Base-by-base conservation (phyloP, 2,797 vertebrate genomes). In the Sciurus carolinensis region DNA sequence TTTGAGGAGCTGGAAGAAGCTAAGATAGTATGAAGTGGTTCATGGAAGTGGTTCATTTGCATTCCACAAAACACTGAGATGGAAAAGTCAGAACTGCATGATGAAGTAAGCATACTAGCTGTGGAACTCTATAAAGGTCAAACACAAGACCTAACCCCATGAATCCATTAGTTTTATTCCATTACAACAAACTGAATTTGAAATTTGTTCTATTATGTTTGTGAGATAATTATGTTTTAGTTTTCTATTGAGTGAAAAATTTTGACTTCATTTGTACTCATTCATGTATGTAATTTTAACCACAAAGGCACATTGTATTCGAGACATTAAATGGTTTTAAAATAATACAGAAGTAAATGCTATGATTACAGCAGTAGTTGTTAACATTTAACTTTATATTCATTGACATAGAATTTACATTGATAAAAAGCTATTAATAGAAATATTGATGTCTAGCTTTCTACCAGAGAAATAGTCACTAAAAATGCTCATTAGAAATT, bases 251-350 rank as follows among this genome's bases (percentile, higher is more conserved):
- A 71, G 39, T 33, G 22, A 89, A 94, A 83, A 14, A 17, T 44
- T 66, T 1, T 86, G 89, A 91, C 93, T 96, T 90, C 94, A 54
- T 95, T 54, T 94, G 79, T 24, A 71, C 69, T 75, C 79, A 59
- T 85, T 96, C 42, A 91, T 96, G 96, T 96, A 66, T 92, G 36
- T 88, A 96, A 96, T 82, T 96, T 94, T 97, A 96, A 94, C 90
- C 84, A 94, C 67, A 80, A 81, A 93, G 52, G 47, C 9, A 62
- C 81, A 79, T 12, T 81, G 0, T 91, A 33, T 88, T 96, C 89
- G 97, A 95, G 97, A 96, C 93, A 93, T 82, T 94, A 54, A 81
- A 15, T 81, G 59, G 6, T 69, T 87, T 95, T 83, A 57, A 83
- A 59, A 76, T 57, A 54, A 3, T 73, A 30, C n/a, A 59, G 75